Conservation (phyloP, 2,797 vertebrate genomes). For the Hoplostethus mediterraneus region DNA sequence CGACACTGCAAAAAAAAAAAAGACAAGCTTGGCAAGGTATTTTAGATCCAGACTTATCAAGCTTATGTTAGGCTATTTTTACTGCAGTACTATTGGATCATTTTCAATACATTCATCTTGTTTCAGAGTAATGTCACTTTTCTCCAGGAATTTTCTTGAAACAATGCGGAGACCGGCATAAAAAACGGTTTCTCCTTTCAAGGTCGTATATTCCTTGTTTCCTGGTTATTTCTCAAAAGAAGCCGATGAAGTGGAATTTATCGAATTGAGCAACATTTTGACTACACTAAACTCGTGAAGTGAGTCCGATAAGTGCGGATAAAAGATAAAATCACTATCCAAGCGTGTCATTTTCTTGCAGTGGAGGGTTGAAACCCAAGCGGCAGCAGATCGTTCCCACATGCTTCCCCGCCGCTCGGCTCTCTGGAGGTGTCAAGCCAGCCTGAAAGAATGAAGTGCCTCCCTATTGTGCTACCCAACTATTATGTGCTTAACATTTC, state of each 20-base stretch:
- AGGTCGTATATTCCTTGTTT: neutral
- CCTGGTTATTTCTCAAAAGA: neutral
- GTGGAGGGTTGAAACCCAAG: conserved; percentile 68
- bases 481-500: conserved; percentile 99
- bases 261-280: no score
- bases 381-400: conserved; percentile 97
- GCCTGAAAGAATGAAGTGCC: conserved; percentile 99
- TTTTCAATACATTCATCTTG: no score
- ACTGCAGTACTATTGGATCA: no score
- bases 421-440: conserved; percentile 97
- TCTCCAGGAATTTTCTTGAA: no score
- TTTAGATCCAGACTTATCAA: conserved; percentile 10
- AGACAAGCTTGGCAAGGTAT: conserved; percentile 21
- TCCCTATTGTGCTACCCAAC: conserved; percentile 95
- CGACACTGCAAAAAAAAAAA: conserved; percentile 55
- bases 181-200: no score
- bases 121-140: no score
- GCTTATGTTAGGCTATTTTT: no score
- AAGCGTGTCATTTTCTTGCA: conserved; percentile 49
- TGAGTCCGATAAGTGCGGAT: neutral
- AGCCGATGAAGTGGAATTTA: no score
- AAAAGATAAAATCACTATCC: conserved; percentile 4
- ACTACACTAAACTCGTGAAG: neutral
- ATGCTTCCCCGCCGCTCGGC: conserved; percentile 97
- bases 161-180: no score